Evolutionary conservation across 2,888 invertebrate genomes (phyloP), one percentile per base, ranked within the genome.

Genomic region (Colostygia pectinataria): DNA sequence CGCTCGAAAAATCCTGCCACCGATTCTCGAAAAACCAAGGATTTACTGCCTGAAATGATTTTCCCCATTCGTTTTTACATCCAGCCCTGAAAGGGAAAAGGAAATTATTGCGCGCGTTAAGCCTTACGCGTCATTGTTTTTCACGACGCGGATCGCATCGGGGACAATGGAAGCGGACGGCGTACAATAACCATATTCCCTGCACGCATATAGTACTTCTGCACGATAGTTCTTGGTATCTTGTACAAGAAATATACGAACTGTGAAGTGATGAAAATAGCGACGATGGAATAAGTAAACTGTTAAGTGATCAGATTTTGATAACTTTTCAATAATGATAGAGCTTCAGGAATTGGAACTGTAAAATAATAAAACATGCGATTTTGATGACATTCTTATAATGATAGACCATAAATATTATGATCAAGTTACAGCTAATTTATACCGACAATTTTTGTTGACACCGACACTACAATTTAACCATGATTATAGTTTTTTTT

Each of bases 61-160:
- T 27, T 8, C 32, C 18, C 2, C 25, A 8, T 5, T 18, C 42
- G 13, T 40, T 36, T 37, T 32, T 15, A 39, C 38, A 44, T 48
- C 31, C 46, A 49, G 43, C 46, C 49, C 53, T 46, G 46, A 44
- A 43, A 50, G 51, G 55, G 34, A 55, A 48, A 28, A 53, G 53
- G 51, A 58, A 53, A 58, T 58, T 55, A 55, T 51, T 42, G 47
- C 32, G 44, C 41, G 37, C 50, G 44, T 47, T 44, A 48, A 45
- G 50, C 42, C 53, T 23, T 38, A 38, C 45, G 58, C 53, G 39
- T 49, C 55, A 56, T 59, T 59, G 55, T 59, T 55, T 58, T 59
- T 56, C 53, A 59, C 45, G 58, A 59, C 27, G 49, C 41, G 53
- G 32, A 53, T 44, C 46, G 40, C 39, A 45, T 42, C 34, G 46